Conservation (phyloP, 2,113 vertebrate genomes). For the Phaethornis superciliosus region DNA sequence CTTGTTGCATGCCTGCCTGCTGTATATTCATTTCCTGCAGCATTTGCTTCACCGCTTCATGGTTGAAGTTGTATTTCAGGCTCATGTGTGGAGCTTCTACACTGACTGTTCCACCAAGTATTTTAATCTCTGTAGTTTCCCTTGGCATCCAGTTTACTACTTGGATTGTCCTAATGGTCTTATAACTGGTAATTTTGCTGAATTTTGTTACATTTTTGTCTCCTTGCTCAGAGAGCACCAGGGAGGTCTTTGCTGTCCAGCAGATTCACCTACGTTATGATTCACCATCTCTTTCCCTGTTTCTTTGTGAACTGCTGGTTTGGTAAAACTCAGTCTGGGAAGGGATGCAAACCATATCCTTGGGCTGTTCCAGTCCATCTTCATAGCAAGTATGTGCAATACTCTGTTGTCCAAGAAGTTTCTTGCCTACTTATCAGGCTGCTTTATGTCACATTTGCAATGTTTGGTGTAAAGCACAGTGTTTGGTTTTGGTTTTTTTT, state of each 20-base stretch:
- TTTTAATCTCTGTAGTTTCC: background rate
- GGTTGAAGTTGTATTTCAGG: background rate
- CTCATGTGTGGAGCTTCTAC: background rate
- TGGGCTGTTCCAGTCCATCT: background rate
- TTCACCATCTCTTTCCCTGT: background rate
- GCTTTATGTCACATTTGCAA: background rate
- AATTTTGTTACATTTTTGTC: background rate
- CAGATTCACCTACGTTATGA: accelerated
- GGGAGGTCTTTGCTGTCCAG: background rate
- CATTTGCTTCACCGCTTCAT: background rate
- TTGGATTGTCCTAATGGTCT: background rate
- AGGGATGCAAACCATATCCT: background rate
- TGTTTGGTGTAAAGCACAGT: background rate
- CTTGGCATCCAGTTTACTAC: background rate
- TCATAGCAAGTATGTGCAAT: background rate
- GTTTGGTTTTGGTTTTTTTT: background rate
- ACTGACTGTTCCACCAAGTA: background rate
- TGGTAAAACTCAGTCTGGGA: background rate
- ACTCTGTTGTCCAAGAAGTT: background rate
- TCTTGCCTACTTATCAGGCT: background rate
- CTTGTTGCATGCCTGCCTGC: background rate
- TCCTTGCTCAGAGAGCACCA: background rate
- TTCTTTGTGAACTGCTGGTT: background rate
- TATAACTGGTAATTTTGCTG: background rate
- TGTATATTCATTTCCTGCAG: background rate